Percentiles rank a stretch among this genome's conserved stretches.
phyloP scores from a whole-genome alignment of 2,113 vertebrate species.

The Abramis brama region DNA sequence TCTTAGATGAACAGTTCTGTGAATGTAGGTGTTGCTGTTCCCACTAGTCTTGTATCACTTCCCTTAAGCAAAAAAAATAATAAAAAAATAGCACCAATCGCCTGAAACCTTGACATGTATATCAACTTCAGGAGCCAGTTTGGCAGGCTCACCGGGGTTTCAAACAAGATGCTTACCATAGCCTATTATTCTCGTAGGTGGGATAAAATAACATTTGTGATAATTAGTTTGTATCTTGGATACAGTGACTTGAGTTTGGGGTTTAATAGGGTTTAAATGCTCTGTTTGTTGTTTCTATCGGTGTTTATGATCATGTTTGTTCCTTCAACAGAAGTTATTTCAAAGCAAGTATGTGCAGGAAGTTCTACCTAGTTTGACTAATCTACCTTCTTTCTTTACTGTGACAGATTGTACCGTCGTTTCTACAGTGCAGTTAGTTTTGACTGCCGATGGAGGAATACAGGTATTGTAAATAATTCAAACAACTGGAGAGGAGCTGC shows the following conservation, averaged over 20 bases:
- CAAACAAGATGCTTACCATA: slow-evolving; percentile 11
- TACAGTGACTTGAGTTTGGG: slow-evolving; percentile 35
- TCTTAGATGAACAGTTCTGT: neutral
- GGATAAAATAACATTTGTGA: slow-evolving; percentile 45
- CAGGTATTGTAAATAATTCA: neutral
- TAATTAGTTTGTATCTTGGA: slow-evolving; percentile 46
- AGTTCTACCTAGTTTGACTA: neutral
- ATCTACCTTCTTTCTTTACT: neutral
- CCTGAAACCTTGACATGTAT: slow-evolving; percentile 40
- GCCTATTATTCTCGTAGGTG: slow-evolving; percentile 37
- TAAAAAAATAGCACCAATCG: slow-evolving; percentile 13
- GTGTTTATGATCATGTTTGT: slow-evolving; percentile 6
- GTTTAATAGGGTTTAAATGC: slow-evolving; percentile 25
- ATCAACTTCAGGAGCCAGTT: slow-evolving; percentile 45
- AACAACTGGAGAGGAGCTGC: neutral
- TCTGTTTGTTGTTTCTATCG: slow-evolving; percentile 25
- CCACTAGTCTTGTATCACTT: slow-evolving; percentile 40
- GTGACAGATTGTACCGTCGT: neutral
- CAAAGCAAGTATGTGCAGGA: neutral
- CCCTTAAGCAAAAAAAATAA: neutral
- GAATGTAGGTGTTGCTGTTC: slow-evolving; percentile 2
- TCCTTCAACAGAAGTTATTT: neutral
- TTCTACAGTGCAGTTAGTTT: neutral
- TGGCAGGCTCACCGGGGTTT: slow-evolving; percentile 43
- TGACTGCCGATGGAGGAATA: neutral